A percentile compares a stretch with the other conserved stretches of the same genome.
Evolutionary conservation across 2,888 invertebrate species (phyloP).

Genomic region (Drosophila meridionalis): DNA sequence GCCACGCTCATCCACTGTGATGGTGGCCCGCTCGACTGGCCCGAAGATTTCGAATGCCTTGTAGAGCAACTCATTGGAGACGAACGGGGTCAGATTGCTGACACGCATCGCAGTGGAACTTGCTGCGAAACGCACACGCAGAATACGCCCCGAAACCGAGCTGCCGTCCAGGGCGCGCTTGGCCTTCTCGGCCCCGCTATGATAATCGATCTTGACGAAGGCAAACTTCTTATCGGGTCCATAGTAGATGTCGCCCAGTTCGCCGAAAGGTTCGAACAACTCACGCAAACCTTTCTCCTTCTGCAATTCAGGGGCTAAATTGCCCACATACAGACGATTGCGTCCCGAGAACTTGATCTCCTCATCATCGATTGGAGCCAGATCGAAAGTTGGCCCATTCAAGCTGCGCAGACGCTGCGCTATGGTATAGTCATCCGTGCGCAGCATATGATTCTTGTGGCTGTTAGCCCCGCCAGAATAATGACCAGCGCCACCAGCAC

Average conservation of each 20-base stretch:
- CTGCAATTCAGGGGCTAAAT: slow-evolving; percentile 87
- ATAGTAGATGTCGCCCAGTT: slow-evolving; percentile 95
- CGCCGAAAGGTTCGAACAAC: slow-evolving; percentile 95
- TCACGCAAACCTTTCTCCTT: slow-evolving; percentile 94
- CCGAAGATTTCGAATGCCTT: slow-evolving; percentile 95
- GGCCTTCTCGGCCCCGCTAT: slow-evolving; percentile 96
- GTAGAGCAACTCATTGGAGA: slow-evolving; percentile 97
- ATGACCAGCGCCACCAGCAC: slow-evolving; percentile 3
- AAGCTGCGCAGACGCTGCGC: slow-evolving; percentile 89
- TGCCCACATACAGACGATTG: slow-evolving; percentile 97
- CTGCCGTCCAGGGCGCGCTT: slow-evolving; percentile 96
- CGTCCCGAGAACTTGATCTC: slow-evolving; percentile 95
- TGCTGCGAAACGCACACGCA: slow-evolving; percentile 97
- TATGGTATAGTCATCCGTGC: slow-evolving; percentile 87
- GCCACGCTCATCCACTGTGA: slow-evolving; percentile 98
- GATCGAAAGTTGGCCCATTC: slow-evolving; percentile 90
- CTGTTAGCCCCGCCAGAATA: slow-evolving; percentile 15
- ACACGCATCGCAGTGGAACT: slow-evolving; percentile 96
- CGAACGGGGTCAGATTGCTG: slow-evolving; percentile 95
- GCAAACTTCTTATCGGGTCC: slow-evolving; percentile 98
- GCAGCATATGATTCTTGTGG: slow-evolving; percentile 58
- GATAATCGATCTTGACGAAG: slow-evolving; percentile 89
- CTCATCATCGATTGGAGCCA: slow-evolving; percentile 88
- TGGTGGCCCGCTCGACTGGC: slow-evolving; percentile 95
- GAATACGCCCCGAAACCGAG: slow-evolving; percentile 91